Evolutionary conservation across 23 tunicate genomes (phyloP).

Genomic region (Ciona savignyi): DNA sequence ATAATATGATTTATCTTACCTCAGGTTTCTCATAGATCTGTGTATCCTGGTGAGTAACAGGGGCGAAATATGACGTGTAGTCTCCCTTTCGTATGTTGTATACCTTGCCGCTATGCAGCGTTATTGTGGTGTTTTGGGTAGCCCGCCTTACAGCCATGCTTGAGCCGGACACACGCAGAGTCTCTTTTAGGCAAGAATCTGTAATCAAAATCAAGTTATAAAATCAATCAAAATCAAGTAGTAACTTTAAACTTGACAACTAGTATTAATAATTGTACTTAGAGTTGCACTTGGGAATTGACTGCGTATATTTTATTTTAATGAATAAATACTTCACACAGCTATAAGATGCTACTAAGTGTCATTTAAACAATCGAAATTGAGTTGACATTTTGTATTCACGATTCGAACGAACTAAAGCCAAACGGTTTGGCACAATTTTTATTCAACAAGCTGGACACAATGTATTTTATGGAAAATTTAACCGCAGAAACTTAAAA

Average conservation of each 20-base stretch:
- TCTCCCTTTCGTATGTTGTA: slow-evolving; percentile 60
- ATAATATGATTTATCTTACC: too few relatives aligned
- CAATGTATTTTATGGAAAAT: too few relatives aligned
- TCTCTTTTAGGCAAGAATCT: slow-evolving; percentile 61
- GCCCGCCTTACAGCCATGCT: slow-evolving; percentile 33
- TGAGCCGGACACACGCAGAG: slow-evolving; percentile 39
- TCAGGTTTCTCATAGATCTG: slow-evolving; percentile 27
- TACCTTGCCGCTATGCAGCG: slow-evolving; percentile 6
- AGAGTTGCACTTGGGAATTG: too few relatives aligned
- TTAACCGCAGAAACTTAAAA: too few relatives aligned
- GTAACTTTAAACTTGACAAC: too few relatives aligned
- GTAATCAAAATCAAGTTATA: not conserved
- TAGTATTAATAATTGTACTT: too few relatives aligned
- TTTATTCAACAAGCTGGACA: too few relatives aligned
- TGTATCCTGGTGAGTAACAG: slow-evolving; percentile 32
- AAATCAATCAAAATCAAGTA: too few relatives aligned
- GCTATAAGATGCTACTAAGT: not conserved
- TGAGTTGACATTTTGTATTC: not conserved
- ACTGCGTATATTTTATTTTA: too few relatives aligned
- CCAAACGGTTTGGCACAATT: too few relatives aligned
- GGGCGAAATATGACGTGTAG: slow-evolving; percentile 37
- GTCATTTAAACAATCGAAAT: not conserved
- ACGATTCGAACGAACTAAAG: not conserved
- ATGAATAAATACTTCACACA: too few relatives aligned
- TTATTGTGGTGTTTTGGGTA: slow-evolving; percentile 10